phyloP scores from a whole-genome alignment of 2,113 vertebrate species.

The Garra rufa region DNA sequence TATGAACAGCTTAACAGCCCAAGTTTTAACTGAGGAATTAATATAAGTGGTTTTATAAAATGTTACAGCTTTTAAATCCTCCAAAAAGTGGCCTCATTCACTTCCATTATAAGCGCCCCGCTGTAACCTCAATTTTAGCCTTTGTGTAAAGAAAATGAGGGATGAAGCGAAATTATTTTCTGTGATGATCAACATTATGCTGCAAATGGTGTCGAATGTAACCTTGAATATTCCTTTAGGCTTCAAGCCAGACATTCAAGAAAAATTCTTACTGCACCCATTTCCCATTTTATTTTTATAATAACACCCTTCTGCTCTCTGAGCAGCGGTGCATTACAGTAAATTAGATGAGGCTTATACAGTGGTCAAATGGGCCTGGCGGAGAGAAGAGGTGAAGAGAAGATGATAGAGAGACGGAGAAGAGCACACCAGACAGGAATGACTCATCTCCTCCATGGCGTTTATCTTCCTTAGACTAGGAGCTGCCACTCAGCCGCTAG shows the following conservation, averaged over 20 bases:
- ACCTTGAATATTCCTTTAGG: background rate
- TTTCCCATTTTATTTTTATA: conserved; percentile 27
- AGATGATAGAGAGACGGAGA: conserved; percentile 23
- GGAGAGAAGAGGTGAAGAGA: conserved; percentile 10
- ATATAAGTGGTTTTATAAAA: background rate
- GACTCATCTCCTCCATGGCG: conserved; percentile 53
- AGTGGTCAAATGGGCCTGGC: conserved; percentile 33
- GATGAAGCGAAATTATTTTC: background rate
- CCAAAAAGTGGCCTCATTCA: background rate
- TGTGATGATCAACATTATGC: background rate
- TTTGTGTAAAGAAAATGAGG: background rate
- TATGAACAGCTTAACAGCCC: background rate
- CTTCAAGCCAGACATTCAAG: background rate
- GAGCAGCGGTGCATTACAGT: conserved; percentile 47
- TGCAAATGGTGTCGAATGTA: background rate
- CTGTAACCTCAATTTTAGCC: background rate
- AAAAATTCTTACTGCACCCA: conserved; percentile 36
- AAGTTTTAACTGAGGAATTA: conserved; percentile 8
- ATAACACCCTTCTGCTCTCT: conserved; percentile 38
- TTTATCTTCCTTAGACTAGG: conserved; percentile 55
- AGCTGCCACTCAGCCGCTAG: conserved; percentile 27
- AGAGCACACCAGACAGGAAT: conserved; percentile 54
- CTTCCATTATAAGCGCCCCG: background rate
- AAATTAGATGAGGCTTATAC: conserved; percentile 51
- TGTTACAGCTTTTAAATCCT: background rate